A percentile compares a stretch with the other conserved stretches of the same genome.
Conservation (phyloP, 2,888 invertebrate genomes). For the Mythimna ferrago region DNA sequence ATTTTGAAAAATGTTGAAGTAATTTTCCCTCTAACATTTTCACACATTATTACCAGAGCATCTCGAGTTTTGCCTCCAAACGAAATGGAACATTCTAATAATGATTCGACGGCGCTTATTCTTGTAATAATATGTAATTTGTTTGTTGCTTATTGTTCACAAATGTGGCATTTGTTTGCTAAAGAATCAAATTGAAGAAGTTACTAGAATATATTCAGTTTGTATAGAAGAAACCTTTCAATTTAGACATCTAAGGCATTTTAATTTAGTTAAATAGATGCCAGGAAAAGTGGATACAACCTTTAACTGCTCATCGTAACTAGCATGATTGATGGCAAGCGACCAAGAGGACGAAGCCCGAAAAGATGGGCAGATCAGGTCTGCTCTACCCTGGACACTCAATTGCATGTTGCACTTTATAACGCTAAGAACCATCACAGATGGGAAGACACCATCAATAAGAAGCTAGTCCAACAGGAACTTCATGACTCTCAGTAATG, state of each 20-base stretch:
- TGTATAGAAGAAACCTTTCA: background rate
- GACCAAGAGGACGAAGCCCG: too few relatives aligned
- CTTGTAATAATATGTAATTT: slow-evolving; percentile 7
- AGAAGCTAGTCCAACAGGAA: too few relatives aligned
- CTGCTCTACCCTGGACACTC: too few relatives aligned
- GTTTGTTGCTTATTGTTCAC: slow-evolving; percentile 5
- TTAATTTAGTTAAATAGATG: too few relatives aligned
- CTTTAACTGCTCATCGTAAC: too few relatives aligned
- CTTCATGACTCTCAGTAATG: too few relatives aligned
- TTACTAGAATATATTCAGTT: background rate
- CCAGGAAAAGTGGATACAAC: too few relatives aligned
- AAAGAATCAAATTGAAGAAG: background rate
- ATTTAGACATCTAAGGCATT: background rate
- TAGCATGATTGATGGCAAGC: too few relatives aligned
- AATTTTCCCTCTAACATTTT: background rate
- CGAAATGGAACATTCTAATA: slow-evolving; percentile 22
- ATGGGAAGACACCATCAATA: too few relatives aligned
- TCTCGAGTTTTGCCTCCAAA: slow-evolving; percentile 12
- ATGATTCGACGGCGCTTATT: slow-evolving; percentile 23
- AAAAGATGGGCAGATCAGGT: too few relatives aligned
- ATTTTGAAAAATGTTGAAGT: background rate
- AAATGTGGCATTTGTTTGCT: background rate
- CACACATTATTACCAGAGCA: background rate
- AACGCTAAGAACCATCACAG: too few relatives aligned
- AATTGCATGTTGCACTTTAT: too few relatives aligned